phyloP scores from a whole-genome alignment of 2,888 invertebrate genomes.

The Hirtodrosophila alboralis region DNA sequence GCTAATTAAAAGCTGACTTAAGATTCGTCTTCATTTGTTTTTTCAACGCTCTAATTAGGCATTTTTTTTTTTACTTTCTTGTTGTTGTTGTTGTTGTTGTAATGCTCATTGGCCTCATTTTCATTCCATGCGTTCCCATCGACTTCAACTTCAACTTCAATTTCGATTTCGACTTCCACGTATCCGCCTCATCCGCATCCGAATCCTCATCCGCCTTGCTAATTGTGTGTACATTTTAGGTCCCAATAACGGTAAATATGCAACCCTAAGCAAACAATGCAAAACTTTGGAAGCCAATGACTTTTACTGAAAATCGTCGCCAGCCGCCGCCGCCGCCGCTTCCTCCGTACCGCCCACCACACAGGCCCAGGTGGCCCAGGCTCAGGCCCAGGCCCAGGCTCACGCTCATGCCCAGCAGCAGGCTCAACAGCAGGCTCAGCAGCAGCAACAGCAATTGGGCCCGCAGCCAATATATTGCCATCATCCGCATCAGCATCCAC shows the following conservation, averaged over 20 bases:
- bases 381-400: constrained; percentile 41
- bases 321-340: constrained; percentile 81
- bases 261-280: constrained; percentile 97
- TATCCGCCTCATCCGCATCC: constrained; percentile 49
- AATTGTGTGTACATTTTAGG: constrained; percentile 83
- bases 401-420: constrained; percentile 51
- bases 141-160: too few species aligned
- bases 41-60: background rate
- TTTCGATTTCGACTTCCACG: constrained; percentile 20
- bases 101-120: constrained; percentile 23
- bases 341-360: constrained; percentile 75
- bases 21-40: background rate
- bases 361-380: constrained; percentile 79
- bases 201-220: constrained; percentile 70
- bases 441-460: constrained; percentile 74
- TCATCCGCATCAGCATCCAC: constrained; percentile 83
- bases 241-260: constrained; percentile 94
- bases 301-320: constrained; percentile 95
- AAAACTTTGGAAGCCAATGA: constrained; percentile 96
- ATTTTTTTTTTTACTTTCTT: background rate
- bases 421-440: constrained; percentile 54
- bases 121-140: constrained; percentile 52
- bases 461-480: constrained; percentile 84
- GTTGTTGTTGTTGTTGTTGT: background rate
- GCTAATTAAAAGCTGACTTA: too few species aligned